These are phyloP conservation scores for Coboldia fuscipes DNA, from an alignment of 1,140 invertebrate species.

Conservation along the genomic window DNA sequence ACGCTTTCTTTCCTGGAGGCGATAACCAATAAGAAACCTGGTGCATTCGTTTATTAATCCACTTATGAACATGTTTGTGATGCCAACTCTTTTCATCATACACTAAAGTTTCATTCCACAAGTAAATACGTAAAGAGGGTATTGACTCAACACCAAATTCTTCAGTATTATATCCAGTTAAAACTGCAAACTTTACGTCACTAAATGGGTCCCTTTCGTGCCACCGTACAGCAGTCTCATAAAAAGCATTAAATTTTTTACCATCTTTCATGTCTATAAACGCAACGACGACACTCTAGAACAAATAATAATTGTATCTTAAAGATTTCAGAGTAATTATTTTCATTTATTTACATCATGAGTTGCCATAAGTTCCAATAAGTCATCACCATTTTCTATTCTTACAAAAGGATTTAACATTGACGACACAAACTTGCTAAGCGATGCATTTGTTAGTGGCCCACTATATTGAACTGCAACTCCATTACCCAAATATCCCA, in stretches of 20 bases:
- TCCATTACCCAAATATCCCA: slow-evolving; percentile 28
- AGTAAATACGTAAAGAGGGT: slow-evolving; percentile 31
- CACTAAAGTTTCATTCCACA: slow-evolving; percentile 49
- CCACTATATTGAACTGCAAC: slow-evolving; percentile 49
- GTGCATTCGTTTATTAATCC: slow-evolving; percentile 32
- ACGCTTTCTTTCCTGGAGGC: slow-evolving; percentile 39
- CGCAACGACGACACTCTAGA: too few relatives aligned
- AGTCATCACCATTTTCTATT: slow-evolving; percentile 30
- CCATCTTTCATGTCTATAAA: too few relatives aligned
- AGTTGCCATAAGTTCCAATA: slow-evolving; percentile 32
- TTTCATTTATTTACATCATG: too few relatives aligned
- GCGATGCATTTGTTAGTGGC: slow-evolving; percentile 36
- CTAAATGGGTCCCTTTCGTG: too few relatives aligned
- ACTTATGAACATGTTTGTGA: slow-evolving; percentile 26
- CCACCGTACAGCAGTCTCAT: too few relatives aligned
- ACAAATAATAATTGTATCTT: too few relatives aligned
- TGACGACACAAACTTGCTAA: slow-evolving; percentile 48
- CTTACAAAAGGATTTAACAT: slow-evolving; percentile 41
- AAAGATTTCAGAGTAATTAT: too few relatives aligned
- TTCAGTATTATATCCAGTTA: slow-evolving; percentile 29
- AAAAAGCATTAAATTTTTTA: too few relatives aligned
- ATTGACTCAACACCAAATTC: slow-evolving; percentile 24
- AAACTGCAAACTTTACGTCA: slow-evolving; percentile 40
- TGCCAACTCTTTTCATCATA: slow-evolving; percentile 26
- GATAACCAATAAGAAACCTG: slow-evolving; percentile 35